phyloP scores from a whole-genome alignment of 2,113 vertebrate species.

The Psettodes erumei region DNA sequence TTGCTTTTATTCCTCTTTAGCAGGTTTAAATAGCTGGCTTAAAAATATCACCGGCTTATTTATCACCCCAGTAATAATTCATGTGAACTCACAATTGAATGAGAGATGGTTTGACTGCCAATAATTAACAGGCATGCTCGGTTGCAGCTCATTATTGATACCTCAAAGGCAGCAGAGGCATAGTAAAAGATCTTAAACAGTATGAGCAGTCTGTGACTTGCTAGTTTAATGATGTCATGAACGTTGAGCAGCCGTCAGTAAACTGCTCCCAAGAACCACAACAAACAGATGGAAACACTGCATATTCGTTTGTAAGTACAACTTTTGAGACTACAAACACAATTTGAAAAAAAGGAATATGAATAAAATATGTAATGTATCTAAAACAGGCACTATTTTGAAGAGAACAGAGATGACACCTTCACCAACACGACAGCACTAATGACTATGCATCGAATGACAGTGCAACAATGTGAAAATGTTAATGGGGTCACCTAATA shows the following conservation, averaged over 20 bases:
- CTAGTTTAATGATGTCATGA: slow-evolving; percentile 12
- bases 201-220: slow-evolving; percentile 21
- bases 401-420: neutral
- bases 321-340: neutral
- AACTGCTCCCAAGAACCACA: slow-evolving; percentile 11
- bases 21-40: neutral
- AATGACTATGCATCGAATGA: neutral
- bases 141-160: slow-evolving; percentile 16
- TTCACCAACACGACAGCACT: neutral
- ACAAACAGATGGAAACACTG: neutral
- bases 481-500: neutral
- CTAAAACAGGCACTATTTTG: no score
- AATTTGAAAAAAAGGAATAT: neutral
- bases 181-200: slow-evolving; percentile 30
- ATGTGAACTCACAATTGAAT: slow-evolving; percentile 22
- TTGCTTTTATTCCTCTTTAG: neutral
- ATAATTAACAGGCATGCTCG: slow-evolving; percentile 23
- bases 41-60: slow-evolving; percentile 3
- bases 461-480: neutral
- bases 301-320: neutral
- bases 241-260: neutral
- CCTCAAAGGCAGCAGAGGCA: slow-evolving; percentile 22
- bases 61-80: slow-evolving; percentile 7
- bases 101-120: slow-evolving; percentile 21
- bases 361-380: no score